phyloP scores from a whole-genome alignment of 2,797 vertebrate species.

The Enteromius fasciolatus region DNA sequence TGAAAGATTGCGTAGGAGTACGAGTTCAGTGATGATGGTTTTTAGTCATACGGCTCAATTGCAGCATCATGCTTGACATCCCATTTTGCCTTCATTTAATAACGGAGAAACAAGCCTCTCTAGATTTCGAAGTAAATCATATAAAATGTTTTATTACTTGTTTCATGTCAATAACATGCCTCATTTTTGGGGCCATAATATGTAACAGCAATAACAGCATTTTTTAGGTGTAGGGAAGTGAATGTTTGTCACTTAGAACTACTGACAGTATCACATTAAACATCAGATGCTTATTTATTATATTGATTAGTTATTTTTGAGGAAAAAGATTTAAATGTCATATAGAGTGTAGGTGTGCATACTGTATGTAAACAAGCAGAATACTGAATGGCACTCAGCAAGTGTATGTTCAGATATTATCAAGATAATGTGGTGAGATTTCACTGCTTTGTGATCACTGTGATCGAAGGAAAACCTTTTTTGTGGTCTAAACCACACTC shows the following conservation, averaged over 20 bases:
- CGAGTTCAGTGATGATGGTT: not conserved
- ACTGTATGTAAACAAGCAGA: slow-evolving; percentile 2
- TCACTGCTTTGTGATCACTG: slow-evolving; percentile 16
- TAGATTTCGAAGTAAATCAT: not conserved
- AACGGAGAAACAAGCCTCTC: not conserved
- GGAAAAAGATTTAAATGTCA: not conserved
- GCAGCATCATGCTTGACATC: slow-evolving; percentile 5
- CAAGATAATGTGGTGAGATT: slow-evolving; percentile 31
- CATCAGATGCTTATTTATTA: slow-evolving; percentile 30
- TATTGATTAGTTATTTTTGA: not conserved
- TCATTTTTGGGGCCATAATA: not conserved
- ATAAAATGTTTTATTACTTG: not conserved
- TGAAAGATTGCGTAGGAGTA: not conserved
- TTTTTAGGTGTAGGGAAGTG: not conserved
- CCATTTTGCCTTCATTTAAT: not conserved
- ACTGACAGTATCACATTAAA: not conserved
- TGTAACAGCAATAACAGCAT: slow-evolving; percentile 4
- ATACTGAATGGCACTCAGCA: not conserved
- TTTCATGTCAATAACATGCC: slow-evolving; percentile 16
- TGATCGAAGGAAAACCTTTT: slow-evolving; percentile 23
- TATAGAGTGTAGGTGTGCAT: not conserved
- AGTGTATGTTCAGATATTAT: not conserved
- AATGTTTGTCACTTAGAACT: not conserved
- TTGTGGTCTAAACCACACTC: slow-evolving; percentile 30
- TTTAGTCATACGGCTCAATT: not conserved